phyloP scores from a whole-genome alignment of 2,797 vertebrate species.

The Lycodopsis pacificus region DNA sequence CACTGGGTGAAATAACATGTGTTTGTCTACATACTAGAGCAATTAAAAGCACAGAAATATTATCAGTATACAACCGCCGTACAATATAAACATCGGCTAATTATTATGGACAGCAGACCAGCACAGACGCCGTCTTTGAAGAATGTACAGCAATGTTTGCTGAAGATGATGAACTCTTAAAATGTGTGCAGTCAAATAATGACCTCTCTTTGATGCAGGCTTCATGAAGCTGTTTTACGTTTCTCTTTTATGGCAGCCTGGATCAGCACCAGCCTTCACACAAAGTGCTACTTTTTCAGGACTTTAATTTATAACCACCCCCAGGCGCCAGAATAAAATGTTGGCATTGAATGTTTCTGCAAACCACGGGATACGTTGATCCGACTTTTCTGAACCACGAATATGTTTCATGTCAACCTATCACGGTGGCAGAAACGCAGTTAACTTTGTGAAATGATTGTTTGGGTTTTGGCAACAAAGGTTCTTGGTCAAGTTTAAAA shows the following conservation, averaged over 20 bases:
- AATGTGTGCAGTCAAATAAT: slow-evolving; percentile 16
- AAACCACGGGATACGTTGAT: background rate
- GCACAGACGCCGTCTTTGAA: background rate
- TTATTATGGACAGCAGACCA: slow-evolving; percentile 6
- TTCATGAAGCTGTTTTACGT: slow-evolving; percentile 18
- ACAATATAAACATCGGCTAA: background rate
- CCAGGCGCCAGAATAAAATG: background rate
- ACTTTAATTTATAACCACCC: background rate
- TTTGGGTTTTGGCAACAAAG: background rate
- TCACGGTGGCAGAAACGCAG: background rate
- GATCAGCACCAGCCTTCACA: background rate
- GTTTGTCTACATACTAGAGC: background rate
- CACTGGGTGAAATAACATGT: background rate
- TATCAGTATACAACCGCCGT: background rate
- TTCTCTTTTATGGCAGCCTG: slow-evolving; percentile 2
- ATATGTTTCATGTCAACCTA: background rate
- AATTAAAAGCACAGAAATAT: background rate
- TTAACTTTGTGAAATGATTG: background rate
- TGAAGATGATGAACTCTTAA: slow-evolving; percentile 21
- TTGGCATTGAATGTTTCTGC: background rate
- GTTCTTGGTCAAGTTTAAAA: too few relatives aligned
- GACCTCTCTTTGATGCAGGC: slow-evolving; percentile 2
- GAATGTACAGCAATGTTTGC: slow-evolving; percentile 9
- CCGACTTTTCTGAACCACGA: background rate
- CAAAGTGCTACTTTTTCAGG: background rate